Base-by-base conservation (phyloP, 2,888 invertebrate species). In the Tenodera sinensis region DNA sequence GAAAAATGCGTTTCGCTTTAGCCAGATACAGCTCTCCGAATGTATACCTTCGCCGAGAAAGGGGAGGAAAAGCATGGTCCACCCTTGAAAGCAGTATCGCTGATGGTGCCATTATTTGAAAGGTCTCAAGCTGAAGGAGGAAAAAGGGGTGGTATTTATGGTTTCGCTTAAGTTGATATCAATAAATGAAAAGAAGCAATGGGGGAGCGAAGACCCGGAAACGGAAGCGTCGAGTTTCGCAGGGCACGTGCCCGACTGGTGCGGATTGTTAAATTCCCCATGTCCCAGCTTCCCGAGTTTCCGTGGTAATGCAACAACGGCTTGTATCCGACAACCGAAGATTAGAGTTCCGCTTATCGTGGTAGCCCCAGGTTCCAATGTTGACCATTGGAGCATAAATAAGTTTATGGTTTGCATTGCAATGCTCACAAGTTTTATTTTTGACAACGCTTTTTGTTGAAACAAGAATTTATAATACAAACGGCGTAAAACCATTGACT, bases 151-250 rank as follows among this genome's bases (percentile, higher is more conserved):
- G 86, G 86, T 81, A 30, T 86, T 86, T 86, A 86, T 86, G 86
- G 86, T 86, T 86, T 86, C 86, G 86, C 86, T 86, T 86, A 86
- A 86, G 86, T 86, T 86, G 86, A 20, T 86, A 86, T 81, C 71
- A 86, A 86, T 86, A 30, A 71, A 71, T 71, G 54, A 71, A 71
- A 71, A 71, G 54, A 71, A 25, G 54, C 54, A 71, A 71, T 71
- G 20, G 54, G 54, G 54, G 25, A 71, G 25, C 54, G 54, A 71
- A 71, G 28, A 81, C 20, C 84, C 30, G 28, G 84, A 25, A 28
- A 28, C 28, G 86, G 71, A 71, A 81, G 86, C 71, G 28, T 28
- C 86, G 86, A 71, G 86, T 86, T 20, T 81, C 81, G n/a, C 47
- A n/a, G 12, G 47, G 27, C 85, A 85, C 85, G 9, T 27, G 54